Base-by-base conservation (phyloP, 2,113 vertebrate species). In the Isurus oxyrinchus region DNA sequence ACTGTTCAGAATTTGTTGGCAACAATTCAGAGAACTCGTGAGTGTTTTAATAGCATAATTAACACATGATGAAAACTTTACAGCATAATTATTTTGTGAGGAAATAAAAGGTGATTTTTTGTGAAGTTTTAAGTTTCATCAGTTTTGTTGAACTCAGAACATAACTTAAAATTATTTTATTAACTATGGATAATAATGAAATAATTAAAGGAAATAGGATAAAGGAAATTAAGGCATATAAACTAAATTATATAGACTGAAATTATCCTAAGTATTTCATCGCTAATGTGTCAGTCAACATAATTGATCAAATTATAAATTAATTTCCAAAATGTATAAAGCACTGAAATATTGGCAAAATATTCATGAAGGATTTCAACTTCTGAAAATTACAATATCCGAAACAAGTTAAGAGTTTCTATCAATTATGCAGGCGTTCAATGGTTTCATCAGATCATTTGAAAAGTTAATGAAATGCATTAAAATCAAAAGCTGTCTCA, bases 221-320 rank as follows among this genome's bases (percentile, higher is more conserved):
- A 59, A 23, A 57, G 31, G 23, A 90, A 90, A 90, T 53, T 69
- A 67, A 95, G n/a, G 67, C 94, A 95, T 35, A 53, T 72, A 35
- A 94, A 40, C 81, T 84, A 84, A 94, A 94, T 94, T 63, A 59
- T 31, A 44, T 94, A n/a, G 16, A 21, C 27, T 76, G 49, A 4
- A 95, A 16, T 44, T 95, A 95, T 49, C 61, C 35, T 67, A 31
- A 72, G 25, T 53, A 8, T 95, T 55, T 72, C 23, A 72, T 6
- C 72, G 63, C 44, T 55, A 35, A 95, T 61, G 57, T 59, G 61
- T 49, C 63, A 95, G n/a, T 11, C 2, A 61, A 61, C 59, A 4
- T 40, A 94, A 94, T 63, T n/a, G 90, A 61, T 94, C n/a, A 53
- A 95, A 95, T 95, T 95, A 95, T 72, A 95, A 31, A 55, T 95